Conservation (phyloP, 2,888 invertebrate species). For the Cheiracanthium punctorium region DNA sequence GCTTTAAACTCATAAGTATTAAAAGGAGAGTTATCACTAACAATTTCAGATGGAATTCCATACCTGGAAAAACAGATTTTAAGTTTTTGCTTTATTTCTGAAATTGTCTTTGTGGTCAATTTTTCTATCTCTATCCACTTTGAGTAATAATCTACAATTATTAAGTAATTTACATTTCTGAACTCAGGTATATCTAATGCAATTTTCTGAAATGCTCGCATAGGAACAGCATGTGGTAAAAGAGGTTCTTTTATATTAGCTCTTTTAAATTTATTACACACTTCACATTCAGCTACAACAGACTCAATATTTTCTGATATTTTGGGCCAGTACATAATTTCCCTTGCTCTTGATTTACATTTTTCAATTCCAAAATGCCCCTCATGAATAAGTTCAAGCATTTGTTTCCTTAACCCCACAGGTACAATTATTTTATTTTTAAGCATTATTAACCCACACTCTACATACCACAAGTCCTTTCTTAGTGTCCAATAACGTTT, state of each 20-base stretch:
- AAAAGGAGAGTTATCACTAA: conserved; percentile 33
- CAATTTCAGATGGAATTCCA: not conserved
- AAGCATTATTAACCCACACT: too few species aligned
- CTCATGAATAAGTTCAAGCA: too few species aligned
- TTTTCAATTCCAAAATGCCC: too few species aligned
- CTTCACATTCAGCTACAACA: not conserved
- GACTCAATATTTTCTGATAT: not conserved
- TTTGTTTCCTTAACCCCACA: too few species aligned
- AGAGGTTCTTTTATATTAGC: not conserved
- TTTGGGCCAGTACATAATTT: too few species aligned
- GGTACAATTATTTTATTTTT: too few species aligned
- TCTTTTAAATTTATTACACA: conserved; percentile 15
- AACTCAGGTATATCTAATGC: not conserved
- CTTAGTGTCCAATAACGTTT: too few species aligned
- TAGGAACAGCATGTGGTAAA: not conserved
- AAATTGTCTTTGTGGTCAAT: not conserved
- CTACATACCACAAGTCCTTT: not conserved
- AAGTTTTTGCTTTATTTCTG: not conserved
- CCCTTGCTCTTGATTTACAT: too few species aligned
- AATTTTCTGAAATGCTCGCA: not conserved
- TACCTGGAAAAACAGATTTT: not conserved
- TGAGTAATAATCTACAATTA: conserved; percentile 1
- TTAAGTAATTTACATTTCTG: not conserved
- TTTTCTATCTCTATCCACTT: not conserved
- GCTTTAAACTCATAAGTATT: conserved; percentile 10